phyloP scores from a whole-genome alignment of 2,797 vertebrate species.

The Lateolabrax maculatus region DNA sequence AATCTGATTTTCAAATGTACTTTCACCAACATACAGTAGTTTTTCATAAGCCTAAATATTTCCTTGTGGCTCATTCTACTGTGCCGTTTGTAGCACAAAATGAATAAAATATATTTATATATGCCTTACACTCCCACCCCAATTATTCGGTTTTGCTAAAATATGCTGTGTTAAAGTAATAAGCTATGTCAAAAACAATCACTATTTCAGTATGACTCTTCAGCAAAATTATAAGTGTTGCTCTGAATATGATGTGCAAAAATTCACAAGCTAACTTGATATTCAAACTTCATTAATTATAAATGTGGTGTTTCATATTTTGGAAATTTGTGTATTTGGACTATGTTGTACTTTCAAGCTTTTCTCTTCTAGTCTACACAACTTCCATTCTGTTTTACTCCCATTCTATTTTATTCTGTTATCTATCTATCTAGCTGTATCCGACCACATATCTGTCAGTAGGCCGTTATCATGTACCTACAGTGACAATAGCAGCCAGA shows the following conservation, averaged over 20 bases:
- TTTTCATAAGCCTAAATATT: neutral
- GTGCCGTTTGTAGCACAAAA: neutral
- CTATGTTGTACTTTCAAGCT: neutral
- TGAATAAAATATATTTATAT: neutral
- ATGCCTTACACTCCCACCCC: neutral
- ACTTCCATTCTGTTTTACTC: neutral
- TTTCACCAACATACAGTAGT: neutral
- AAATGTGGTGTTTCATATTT: neutral
- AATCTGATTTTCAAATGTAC: neutral
- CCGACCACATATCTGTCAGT: conserved; percentile 4
- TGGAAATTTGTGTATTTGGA: neutral
- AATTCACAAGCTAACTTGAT: neutral
- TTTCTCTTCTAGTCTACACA: neutral
- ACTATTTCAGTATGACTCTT: too few species aligned
- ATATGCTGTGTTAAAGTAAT: neutral
- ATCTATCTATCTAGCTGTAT: conserved; percentile 1
- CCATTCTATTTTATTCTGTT: neutral
- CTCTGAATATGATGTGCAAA: neutral
- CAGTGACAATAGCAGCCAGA: conserved; percentile 20
- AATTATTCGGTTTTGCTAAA: neutral
- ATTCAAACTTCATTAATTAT: neutral
- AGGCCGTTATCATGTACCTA: conserved; percentile 22
- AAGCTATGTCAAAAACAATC: neutral
- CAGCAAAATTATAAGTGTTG: neutral
- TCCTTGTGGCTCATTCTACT: neutral